A percentile compares a stretch with the other conserved stretches of the same genome.
phyloP scores from a whole-genome alignment of 2,113 vertebrate species.

The Lagopus muta region DNA sequence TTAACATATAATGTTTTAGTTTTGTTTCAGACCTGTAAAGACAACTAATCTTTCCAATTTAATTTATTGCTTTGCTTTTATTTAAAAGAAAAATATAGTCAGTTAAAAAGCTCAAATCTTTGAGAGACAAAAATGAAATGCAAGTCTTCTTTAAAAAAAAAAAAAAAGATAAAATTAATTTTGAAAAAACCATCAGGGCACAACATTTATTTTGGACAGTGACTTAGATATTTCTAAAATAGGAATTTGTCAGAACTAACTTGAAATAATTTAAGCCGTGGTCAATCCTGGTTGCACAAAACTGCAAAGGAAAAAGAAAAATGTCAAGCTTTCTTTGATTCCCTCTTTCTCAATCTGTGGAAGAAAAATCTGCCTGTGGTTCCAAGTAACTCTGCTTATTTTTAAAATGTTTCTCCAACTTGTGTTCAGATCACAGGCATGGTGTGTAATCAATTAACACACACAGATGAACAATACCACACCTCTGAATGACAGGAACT shows the following conservation, averaged over 20 bases:
- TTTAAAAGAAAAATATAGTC: background rate
- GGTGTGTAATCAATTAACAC: background rate
- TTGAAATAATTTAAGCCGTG: background rate
- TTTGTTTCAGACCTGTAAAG: background rate
- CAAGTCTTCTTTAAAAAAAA: background rate
- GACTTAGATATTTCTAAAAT: background rate
- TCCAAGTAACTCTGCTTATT: background rate
- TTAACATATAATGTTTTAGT: background rate
- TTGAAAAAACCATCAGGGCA: background rate
- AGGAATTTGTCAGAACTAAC: background rate
- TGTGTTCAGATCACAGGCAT: fast-evolving
- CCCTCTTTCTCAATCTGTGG: background rate
- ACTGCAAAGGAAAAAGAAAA: background rate
- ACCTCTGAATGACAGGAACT: background rate
- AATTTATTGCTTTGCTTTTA: background rate
- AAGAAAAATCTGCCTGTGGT: background rate
- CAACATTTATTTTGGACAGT: background rate
- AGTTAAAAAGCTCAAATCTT: background rate
- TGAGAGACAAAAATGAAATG: background rate
- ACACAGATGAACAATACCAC: background rate
- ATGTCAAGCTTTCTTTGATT: background rate
- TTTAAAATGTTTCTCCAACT: background rate
- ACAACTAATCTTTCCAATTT: background rate
- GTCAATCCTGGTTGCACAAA: background rate
- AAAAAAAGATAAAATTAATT: background rate